A percentile compares a stretch with the other conserved stretches of the same genome.
Conservation (phyloP, 2,797 vertebrate species). For the Botia kubotai region DNA sequence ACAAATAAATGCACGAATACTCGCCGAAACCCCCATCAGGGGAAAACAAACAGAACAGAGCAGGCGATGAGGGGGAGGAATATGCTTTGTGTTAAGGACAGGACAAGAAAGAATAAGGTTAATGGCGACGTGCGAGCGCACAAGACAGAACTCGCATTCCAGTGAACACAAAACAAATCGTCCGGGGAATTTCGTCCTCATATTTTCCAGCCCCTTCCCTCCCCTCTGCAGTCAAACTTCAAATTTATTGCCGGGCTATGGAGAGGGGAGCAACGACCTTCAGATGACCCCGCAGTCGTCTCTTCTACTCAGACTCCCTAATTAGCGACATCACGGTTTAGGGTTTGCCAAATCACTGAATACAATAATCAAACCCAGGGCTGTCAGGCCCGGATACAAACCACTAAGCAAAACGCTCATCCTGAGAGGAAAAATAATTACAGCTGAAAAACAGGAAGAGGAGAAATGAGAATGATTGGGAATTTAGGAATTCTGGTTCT, state of each 20-base stretch:
- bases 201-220: conserved; percentile 60
- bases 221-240: conserved; percentile 59
- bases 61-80: conserved; percentile 23
- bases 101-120: conserved; percentile 68
- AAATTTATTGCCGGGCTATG: conserved; percentile 64
- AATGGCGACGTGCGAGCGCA: conserved; percentile 66
- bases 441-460: conserved; percentile 11
- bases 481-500: too few relatives aligned
- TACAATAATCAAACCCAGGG: conserved; percentile 73
- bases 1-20: conserved; percentile 27
- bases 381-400: conserved; percentile 75
- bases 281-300: conserved; percentile 71
- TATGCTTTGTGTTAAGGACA: conserved; percentile 23
- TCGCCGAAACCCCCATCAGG: conserved; percentile 41
- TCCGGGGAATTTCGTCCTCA: conserved; percentile 67
- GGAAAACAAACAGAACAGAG: conserved; percentile 29
- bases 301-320: conserved; percentile 70
- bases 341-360: conserved; percentile 73
- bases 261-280: conserved; percentile 71
- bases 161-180: conserved; percentile 56
- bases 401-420: conserved; percentile 67
- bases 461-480: too few relatives aligned
- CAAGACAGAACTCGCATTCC: conserved; percentile 65
- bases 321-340: conserved; percentile 76
- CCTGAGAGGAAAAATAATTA: conserved; percentile 62